Evolutionary conservation across 1,140 invertebrate genomes (phyloP).

Genomic region (Ylistrum balloti): DNA sequence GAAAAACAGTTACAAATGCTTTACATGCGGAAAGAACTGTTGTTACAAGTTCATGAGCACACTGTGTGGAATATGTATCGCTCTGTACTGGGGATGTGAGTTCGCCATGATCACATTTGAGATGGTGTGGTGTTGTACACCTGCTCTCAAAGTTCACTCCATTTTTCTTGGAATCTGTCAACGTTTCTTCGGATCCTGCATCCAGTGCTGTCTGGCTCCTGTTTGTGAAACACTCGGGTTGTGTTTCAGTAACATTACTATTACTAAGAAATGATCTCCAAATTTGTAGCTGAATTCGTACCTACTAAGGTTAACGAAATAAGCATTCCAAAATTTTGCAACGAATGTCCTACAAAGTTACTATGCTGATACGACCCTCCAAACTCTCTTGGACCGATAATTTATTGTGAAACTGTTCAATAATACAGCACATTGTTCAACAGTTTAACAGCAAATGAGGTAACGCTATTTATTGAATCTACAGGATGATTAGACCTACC

Average conservation of each 20-base stretch:
- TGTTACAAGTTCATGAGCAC: slow-evolving; percentile 89
- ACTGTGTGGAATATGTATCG: slow-evolving; percentile 87
- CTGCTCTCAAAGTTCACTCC: slow-evolving; percentile 71
- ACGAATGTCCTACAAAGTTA: too few species aligned
- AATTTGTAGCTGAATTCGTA: too few species aligned
- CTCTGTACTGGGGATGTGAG: slow-evolving; percentile 87
- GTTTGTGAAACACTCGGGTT: slow-evolving; percentile 54
- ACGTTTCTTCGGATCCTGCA: slow-evolving; percentile 84
- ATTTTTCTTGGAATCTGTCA: slow-evolving; percentile 86
- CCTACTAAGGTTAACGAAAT: too few species aligned
- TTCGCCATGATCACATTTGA: slow-evolving; percentile 89
- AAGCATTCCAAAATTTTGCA: too few species aligned
- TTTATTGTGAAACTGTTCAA: too few species aligned
- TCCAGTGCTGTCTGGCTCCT: slow-evolving; percentile 83
- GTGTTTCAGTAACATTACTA: slow-evolving; percentile 43
- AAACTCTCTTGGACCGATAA: too few species aligned
- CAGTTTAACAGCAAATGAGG: too few species aligned
- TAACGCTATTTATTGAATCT: too few species aligned
- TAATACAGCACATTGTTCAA: too few species aligned
- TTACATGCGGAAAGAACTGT: slow-evolving; percentile 86
- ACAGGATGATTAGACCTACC: too few species aligned
- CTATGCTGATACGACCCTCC: too few species aligned
- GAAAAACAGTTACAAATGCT: slow-evolving; percentile 88
- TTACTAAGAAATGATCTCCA: neutral
- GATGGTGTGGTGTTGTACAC: slow-evolving; percentile 81